Conservation (phyloP, 2,797 vertebrate genomes). For the Sebastes glaucus region DNA sequence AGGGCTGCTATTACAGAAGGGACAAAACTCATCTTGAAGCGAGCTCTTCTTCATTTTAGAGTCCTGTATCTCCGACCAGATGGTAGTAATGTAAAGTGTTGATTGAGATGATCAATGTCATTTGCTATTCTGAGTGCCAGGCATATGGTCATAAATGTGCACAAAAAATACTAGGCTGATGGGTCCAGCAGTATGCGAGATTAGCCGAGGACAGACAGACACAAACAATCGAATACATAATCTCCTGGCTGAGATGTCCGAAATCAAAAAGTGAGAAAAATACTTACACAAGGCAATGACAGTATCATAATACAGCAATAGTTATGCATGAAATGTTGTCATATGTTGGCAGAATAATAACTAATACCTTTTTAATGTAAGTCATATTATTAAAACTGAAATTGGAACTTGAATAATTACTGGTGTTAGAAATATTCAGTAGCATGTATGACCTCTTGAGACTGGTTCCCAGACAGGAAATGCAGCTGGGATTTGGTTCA, state of each 20-base stretch:
- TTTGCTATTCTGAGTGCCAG: not conserved
- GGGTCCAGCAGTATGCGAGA: not conserved
- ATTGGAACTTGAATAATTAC: conserved; percentile 1
- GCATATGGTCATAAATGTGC: not conserved
- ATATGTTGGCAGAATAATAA: not conserved
- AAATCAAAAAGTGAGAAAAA: not conserved
- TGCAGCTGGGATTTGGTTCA: conserved; percentile 16
- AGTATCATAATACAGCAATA: not conserved
- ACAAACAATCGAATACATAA: not conserved
- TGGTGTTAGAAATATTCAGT: not conserved
- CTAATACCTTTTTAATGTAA: not conserved
- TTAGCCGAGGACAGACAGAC: not conserved
- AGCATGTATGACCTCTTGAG: conserved; percentile 9
- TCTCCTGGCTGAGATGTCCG: not conserved
- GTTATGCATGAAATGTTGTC: not conserved
- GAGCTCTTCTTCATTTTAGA: not conserved
- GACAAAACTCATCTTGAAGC: not conserved
- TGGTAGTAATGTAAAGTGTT: not conserved
- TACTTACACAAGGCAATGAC: not conserved
- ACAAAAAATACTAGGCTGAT: not conserved
- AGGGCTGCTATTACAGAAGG: not conserved
- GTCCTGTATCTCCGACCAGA: not conserved
- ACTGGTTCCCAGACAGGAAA: conserved; percentile 25
- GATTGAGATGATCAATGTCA: too few species aligned
- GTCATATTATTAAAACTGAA: not conserved